Conservation (phyloP, 2,888 invertebrate species). For the Tipula lateralis region DNA sequence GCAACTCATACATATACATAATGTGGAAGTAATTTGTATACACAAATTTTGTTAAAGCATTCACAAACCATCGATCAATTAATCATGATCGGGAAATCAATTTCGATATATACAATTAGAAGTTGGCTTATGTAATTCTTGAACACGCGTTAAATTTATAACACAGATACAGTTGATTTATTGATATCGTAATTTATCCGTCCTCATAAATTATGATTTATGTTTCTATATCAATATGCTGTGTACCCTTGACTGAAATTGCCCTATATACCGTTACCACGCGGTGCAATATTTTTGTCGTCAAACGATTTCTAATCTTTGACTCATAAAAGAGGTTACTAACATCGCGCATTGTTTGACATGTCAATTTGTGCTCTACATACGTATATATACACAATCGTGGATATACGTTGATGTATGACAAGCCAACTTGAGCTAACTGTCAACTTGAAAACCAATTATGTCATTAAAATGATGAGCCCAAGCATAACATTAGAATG, state of each 20-base stretch:
- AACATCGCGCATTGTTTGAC: background rate
- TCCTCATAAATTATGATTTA: background rate
- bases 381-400: background rate
- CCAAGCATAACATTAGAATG: background rate
- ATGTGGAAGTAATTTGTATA: background rate
- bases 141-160: background rate
- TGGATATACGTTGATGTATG: background rate
- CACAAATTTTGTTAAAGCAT: background rate
- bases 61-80: background rate
- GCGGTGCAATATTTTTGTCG: too few species aligned
- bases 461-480: background rate
- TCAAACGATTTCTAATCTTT: background rate
- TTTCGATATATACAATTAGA: background rate
- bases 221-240: background rate
- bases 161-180: background rate
- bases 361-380: background rate
- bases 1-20: background rate
- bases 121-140: background rate
- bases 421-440: background rate
- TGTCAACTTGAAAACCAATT: background rate
- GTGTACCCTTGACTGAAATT: background rate
- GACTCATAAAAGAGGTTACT: background rate
- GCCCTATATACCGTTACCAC: too few species aligned
- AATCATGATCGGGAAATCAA: background rate
- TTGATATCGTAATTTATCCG: background rate